Percentiles rank a stretch among this genome's conserved stretches.
phyloP scores from a whole-genome alignment of 92 coral and sea anemone genomes.

The Montipora capitata region DNA sequence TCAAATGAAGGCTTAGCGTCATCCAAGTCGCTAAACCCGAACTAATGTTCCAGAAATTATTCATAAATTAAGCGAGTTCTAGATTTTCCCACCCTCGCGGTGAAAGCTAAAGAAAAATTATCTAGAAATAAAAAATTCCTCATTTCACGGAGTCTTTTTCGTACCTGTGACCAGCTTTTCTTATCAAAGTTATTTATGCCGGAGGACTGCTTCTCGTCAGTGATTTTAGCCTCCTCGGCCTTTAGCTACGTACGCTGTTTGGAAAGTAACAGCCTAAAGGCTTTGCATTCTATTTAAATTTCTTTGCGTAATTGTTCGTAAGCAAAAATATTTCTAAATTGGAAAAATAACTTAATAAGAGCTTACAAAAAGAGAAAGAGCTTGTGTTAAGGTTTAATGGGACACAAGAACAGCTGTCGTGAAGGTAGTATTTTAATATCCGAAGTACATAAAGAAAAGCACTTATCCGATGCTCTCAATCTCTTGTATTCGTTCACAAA shows the following conservation, averaged over 20 bases:
- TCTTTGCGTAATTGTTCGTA: slow-evolving; percentile 9
- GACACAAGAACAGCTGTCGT: slow-evolving; percentile 9
- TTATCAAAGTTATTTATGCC: neutral
- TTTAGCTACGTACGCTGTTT: no score
- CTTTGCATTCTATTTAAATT: neutral
- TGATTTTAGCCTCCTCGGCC: no score
- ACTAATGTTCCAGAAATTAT: neutral
- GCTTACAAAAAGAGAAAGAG: neutral
- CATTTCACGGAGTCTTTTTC: slow-evolving; percentile 4
- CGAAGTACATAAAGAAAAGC: neutral
- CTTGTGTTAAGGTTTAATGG: slow-evolving; percentile 18
- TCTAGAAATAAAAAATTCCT: neutral
- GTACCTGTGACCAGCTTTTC: neutral
- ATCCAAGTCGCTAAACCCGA: no score
- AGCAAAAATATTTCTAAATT: slow-evolving; percentile 10
- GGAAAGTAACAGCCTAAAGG: no score
- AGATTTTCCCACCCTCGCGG: slow-evolving; percentile 21
- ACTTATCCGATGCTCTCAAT: neutral
- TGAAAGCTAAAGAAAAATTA: neutral
- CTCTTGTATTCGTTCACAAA: neutral
- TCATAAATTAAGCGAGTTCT: neutral
- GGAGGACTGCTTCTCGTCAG: neutral
- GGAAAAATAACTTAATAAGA: slow-evolving; percentile 2
- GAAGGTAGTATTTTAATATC: slow-evolving; percentile 2
- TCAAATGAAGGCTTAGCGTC: neutral